phyloP scores from a whole-genome alignment of 2,888 invertebrate species.

The Parnassius glacialis region DNA sequence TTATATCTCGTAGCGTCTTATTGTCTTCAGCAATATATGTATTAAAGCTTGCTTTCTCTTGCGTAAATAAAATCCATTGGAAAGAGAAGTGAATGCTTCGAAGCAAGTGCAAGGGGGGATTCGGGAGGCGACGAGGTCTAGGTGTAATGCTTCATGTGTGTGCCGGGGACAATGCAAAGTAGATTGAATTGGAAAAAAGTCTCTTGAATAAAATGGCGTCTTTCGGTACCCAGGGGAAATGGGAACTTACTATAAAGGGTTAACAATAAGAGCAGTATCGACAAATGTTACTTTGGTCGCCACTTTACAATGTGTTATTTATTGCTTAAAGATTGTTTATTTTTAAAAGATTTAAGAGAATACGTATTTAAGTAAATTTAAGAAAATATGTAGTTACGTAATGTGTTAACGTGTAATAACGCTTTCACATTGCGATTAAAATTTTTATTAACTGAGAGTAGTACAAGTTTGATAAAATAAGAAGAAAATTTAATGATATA shows the following conservation, averaged over 20 bases:
- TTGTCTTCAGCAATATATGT: slow-evolving; percentile 78
- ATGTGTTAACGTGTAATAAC: too few relatives aligned
- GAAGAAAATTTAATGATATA: too few relatives aligned
- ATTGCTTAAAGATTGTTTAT: too few relatives aligned
- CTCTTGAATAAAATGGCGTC: slow-evolving; percentile 67
- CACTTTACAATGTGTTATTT: too few relatives aligned
- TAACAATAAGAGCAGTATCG: slow-evolving; percentile 67
- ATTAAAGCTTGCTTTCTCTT: slow-evolving; percentile 79
- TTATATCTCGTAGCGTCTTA: slow-evolving; percentile 78
- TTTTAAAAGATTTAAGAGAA: too few relatives aligned
- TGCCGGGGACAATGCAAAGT: slow-evolving; percentile 76
- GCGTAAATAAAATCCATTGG: slow-evolving; percentile 79
- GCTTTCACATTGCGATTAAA: too few relatives aligned
- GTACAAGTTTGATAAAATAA: too few relatives aligned
- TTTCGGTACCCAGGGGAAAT: slow-evolving; percentile 66
- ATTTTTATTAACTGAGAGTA: too few relatives aligned
- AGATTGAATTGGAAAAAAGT: slow-evolving; percentile 80
- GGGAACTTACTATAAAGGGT: slow-evolving; percentile 61
- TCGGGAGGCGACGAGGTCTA: slow-evolving; percentile 49
- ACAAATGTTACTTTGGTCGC: slow-evolving; percentile 40
- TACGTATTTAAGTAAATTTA: too few relatives aligned
- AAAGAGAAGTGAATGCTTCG: slow-evolving; percentile 62
- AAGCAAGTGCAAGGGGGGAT: slow-evolving; percentile 62
- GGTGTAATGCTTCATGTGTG: slow-evolving; percentile 79
- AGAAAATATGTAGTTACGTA: too few relatives aligned